Evolutionary conservation across 2,888 invertebrate genomes (phyloP), one percentile per base, ranked within the genome.

Genomic region (Napeogenes sylphis): DNA sequence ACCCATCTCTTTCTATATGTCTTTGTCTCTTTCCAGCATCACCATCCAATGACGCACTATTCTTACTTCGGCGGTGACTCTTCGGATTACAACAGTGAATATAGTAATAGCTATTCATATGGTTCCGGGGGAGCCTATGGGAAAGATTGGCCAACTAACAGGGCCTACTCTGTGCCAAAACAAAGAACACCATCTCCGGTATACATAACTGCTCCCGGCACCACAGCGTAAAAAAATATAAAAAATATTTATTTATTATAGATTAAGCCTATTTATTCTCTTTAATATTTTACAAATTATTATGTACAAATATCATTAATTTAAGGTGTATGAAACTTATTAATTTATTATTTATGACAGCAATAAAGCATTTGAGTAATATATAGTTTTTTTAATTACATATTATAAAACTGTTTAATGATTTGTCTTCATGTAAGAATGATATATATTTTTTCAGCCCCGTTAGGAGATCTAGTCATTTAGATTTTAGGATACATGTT

Each of bases 101-200:
- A 90, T 68, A 82, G 80, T 0, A 87, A 78, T 68, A 81, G 71
- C 46, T 87, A 87, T 59, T 77, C 84, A 0, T 88, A 88, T 56
- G 84, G 88, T 0, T 82, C 89, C 0, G 82, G 82, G 0, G 84
- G 82, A 0, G 87, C 80, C 0, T 90, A 88, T 56, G 83, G 82
- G 0, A 91, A 91, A 65, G 91, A 91, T 60, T 91, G 91, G 89
- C 84, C 91, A 0, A 82, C 90, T 0, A 91, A 91, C 67, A 75
- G 91, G 55, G 91, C 91, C 0, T 91, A 91, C 59, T 74, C 78
- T 2, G 61, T 84, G 65, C 77, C 83, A 4, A 90, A 88, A 55
- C 82, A 83, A 33, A 76, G 87, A 42, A 84, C 87, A 0, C 73
- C 79, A 0, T 68, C 85, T 0, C 84, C 90, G 0, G 75, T 82